Conservation (phyloP, 2,888 invertebrate species). For the Troides aeacus region DNA sequence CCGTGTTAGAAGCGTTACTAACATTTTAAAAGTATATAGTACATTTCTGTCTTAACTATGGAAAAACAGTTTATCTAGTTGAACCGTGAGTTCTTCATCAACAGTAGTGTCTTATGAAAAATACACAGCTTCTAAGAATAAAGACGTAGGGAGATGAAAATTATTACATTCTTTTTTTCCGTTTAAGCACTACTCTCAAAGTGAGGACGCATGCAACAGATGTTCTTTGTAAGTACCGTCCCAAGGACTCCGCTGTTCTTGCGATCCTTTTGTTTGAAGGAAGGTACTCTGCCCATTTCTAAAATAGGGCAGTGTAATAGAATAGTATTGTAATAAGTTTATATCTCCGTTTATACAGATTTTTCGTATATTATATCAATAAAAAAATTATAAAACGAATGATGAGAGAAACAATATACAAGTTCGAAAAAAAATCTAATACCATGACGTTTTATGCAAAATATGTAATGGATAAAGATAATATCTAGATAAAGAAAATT, state of each 20-base stretch:
- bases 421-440: too few species aligned
- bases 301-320: background rate
- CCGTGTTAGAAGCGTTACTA: too few species aligned
- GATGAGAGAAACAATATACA: background rate
- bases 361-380: background rate
- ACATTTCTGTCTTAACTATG: background rate
- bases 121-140: background rate
- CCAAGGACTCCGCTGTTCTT: slow-evolving; percentile 1
- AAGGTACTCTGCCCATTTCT: background rate
- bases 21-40: background rate
- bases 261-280: background rate
- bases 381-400: background rate
- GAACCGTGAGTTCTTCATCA: background rate
- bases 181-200: background rate
- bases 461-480: too few species aligned
- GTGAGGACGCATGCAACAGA: slow-evolving; percentile 3
- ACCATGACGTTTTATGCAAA: too few species aligned
- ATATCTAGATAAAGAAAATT: too few species aligned
- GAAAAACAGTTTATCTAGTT: background rate
- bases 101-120: background rate
- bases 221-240: background rate
- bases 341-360: background rate
- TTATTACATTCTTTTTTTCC: background rate
- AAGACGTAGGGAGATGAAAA: background rate
- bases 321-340: background rate